These are phyloP conservation scores for Brachypodius melanocephalos DNA, from an alignment of 2,113 vertebrate species.

Conservation along the genomic window DNA sequence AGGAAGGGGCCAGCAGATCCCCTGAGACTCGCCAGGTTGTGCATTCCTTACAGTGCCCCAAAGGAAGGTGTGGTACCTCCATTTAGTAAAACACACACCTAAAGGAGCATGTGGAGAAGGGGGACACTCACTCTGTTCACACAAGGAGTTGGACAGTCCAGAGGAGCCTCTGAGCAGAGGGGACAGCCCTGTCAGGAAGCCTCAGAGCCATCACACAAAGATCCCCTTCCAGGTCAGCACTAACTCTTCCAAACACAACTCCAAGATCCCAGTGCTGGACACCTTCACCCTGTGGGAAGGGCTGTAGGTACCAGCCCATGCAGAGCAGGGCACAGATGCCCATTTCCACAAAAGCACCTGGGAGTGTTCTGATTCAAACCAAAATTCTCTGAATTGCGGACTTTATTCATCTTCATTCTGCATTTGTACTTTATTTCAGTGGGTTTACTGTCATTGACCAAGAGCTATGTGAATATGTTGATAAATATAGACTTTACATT, in stretches of 20 bases:
- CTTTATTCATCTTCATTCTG: not conserved
- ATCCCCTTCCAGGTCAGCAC: not conserved
- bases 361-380: not conserved
- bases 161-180: not conserved
- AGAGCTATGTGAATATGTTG: not conserved
- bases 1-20: not conserved
- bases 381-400: not conserved
- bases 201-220: not conserved
- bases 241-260: not conserved
- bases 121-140: not conserved
- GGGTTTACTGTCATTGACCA: not conserved
- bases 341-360: not conserved
- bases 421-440: not conserved
- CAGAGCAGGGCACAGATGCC: not conserved
- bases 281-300: not conserved
- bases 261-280: not conserved
- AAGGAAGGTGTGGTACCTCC: not conserved
- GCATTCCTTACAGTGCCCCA: not conserved
- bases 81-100: not conserved
- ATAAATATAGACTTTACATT: constrained; percentile 23
- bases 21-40: rapidly evolving
- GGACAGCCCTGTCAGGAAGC: not conserved
- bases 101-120: too few relatives aligned
- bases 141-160: not conserved
- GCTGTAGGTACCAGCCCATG: not conserved